Base-by-base conservation (phyloP, 2,113 vertebrate species). In the Morphnarchus princeps region DNA sequence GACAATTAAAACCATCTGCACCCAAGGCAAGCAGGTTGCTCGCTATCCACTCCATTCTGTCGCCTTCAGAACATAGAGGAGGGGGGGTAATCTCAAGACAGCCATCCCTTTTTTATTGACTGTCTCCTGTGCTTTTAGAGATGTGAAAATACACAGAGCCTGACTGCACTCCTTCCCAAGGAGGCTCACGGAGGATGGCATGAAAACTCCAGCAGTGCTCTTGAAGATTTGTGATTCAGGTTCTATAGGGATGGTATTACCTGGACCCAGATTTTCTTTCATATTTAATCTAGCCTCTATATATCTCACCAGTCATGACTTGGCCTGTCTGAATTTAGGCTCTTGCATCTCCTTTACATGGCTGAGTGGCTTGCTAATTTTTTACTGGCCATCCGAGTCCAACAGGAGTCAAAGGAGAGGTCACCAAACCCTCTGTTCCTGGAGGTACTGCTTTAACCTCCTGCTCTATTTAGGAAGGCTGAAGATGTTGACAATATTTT, bases 1-100 rank as follows among this genome's bases (percentile, higher is more conserved):
- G 97, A 98, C 97, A 97, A 98, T 98, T 97, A 97, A 98, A 98
- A 91, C 97, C 97, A 97, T 97, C 97, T 97, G 97, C 97, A 97
- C 96, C 97, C 96, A 97, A 96, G 96, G 97, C 95, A 96, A 97
- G 96, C 97, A 96, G 96, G 96, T 97, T 98, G 96, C 95, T 98
- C 22, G 40, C 93, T 96, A 96, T 93, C 96, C 95, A 93, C 94
- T 97, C 96, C 88, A 10, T 97, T 98, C 97, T 97, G 97, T 97
- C 54, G 94, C 96, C 91, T 98, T 85, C 94, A 93, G 95, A 97
- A 96, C 79, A 49, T 4, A 25, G 85, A 82, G 89, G 40, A 85
- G 94, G 96, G 95, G 89, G 89, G 42, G 82, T 94, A 97, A 96
- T 98, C 97, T 98, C 96, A 94, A 98, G 97, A 93, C 96, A 98